These are phyloP conservation scores for Anneissia japonica DNA, from an alignment of 35 echinoderm and acorn worm genomes.

Conservation along the genomic window DNA sequence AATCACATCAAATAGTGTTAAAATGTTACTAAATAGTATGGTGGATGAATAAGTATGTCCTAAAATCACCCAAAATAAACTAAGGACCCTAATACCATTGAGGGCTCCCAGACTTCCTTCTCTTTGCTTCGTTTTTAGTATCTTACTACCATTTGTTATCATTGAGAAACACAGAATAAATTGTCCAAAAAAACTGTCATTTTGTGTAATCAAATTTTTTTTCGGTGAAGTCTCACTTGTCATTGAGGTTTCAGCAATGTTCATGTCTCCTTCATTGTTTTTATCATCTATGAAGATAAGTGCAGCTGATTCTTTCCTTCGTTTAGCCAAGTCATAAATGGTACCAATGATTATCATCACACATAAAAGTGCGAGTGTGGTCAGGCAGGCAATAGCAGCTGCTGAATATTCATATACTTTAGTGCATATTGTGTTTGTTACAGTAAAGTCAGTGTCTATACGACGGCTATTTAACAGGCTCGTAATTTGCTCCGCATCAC, in stretches of 20 bases:
- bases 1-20: not conserved
- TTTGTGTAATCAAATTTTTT: not conserved
- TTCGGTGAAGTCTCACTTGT: not conserved
- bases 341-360: not conserved
- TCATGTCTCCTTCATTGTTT: not conserved
- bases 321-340: not conserved
- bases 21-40: not conserved
- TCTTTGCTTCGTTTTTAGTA: conserved; percentile 57
- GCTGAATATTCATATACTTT: not conserved
- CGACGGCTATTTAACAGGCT: not conserved
- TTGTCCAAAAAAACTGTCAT: not conserved
- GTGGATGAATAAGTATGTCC: conserved; percentile 26
- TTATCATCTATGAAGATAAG: no score
- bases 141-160: conserved; percentile 40
- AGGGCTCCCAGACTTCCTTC: conserved; percentile 38
- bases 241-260: not conserved
- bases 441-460: not conserved
- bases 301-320: not conserved
- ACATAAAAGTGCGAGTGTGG: not conserved
- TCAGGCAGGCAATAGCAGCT: not conserved
- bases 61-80: conserved; percentile 85
- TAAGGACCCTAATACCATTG: conserved; percentile 85
- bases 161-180: conserved; percentile 54
- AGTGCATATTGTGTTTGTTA: not conserved
- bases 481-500: not conserved